Percentiles rank a stretch among this genome's conserved stretches.
Conservation (phyloP, 2,888 invertebrate genomes). For the Psococerastis gibbosa region DNA sequence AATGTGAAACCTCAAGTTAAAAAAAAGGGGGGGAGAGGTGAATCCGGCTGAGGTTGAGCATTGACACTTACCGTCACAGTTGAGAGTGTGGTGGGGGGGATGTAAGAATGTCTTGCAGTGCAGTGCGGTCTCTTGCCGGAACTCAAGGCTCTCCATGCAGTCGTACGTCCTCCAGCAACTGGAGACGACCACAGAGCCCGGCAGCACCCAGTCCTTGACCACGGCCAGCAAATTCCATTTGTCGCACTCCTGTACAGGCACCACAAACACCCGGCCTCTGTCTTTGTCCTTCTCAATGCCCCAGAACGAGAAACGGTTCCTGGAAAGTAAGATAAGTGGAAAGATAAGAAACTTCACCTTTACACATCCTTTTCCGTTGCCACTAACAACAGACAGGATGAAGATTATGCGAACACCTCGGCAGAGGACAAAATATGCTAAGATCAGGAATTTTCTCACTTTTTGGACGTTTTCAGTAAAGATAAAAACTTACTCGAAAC, state of each 20-base stretch:
- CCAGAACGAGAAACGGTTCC: conserved; percentile 4
- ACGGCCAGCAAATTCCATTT: not conserved
- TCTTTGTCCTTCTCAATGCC: conserved; percentile 9
- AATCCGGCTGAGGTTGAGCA: not conserved
- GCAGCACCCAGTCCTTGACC: conserved; percentile 8
- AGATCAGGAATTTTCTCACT: too few species aligned
- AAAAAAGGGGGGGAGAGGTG: not conserved
- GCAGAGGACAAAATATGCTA: too few species aligned
- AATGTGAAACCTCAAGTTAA: not conserved
- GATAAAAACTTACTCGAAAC: not conserved
- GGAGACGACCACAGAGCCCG: conserved; percentile 1
- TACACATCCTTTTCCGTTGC: too few species aligned
- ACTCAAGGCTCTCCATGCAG: not conserved
- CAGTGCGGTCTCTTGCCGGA: not conserved
- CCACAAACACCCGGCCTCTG: not conserved
- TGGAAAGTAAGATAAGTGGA: too few species aligned
- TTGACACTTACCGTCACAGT: conserved; percentile 3
- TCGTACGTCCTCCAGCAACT: conserved; percentile 5
- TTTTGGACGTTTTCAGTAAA: too few species aligned
- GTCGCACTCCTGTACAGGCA: conserved; percentile 2
- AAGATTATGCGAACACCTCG: too few species aligned
- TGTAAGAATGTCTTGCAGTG: conserved; percentile 3
- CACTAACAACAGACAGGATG: too few species aligned
- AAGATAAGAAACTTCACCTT: too few species aligned
- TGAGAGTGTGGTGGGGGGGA: not conserved